A percentile compares a stretch with the other conserved stretches of the same genome.
Conservation (phyloP, 2,888 invertebrate genomes). For the Aporophyla nigra region DNA sequence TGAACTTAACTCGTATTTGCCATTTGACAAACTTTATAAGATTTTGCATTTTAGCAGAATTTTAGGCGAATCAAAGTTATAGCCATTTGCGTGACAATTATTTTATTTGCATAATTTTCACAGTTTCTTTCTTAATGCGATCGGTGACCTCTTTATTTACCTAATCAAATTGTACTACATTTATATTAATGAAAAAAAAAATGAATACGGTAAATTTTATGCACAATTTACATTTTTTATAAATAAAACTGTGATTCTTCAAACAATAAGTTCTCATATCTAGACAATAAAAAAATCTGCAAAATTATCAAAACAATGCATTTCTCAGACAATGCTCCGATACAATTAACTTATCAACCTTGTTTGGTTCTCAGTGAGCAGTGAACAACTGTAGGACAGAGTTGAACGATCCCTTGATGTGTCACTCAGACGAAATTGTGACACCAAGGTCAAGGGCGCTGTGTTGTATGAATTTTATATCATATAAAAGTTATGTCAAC, state of each 20-base stretch:
- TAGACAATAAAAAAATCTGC: background rate
- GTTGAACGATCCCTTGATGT: constrained; percentile 67
- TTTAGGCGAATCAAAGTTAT: background rate
- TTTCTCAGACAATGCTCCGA: constrained; percentile 34
- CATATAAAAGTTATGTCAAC: constrained; percentile 38
- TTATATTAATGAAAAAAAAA: background rate
- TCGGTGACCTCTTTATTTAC: background rate
- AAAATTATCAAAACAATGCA: constrained; percentile 38
- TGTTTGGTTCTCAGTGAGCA: constrained; percentile 27
- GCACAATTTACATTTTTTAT: background rate
- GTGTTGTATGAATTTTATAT: constrained; percentile 38
- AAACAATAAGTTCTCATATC: background rate
- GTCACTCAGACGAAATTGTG: constrained; percentile 44
- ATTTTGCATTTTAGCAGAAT: background rate
- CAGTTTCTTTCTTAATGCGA: background rate
- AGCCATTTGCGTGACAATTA: background rate
- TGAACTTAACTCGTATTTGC: background rate
- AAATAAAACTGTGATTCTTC: background rate
- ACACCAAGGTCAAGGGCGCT: constrained; percentile 57
- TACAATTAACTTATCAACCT: constrained; percentile 46
- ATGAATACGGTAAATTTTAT: too few species aligned
- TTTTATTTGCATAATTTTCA: background rate
- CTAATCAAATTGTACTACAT: background rate
- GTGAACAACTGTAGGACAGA: constrained; percentile 37
- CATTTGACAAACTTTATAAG: background rate